A percentile compares a stretch with the other conserved stretches of the same genome.
Conservation (phyloP, 2,113 vertebrate species). For the Bubo blakistoni region DNA sequence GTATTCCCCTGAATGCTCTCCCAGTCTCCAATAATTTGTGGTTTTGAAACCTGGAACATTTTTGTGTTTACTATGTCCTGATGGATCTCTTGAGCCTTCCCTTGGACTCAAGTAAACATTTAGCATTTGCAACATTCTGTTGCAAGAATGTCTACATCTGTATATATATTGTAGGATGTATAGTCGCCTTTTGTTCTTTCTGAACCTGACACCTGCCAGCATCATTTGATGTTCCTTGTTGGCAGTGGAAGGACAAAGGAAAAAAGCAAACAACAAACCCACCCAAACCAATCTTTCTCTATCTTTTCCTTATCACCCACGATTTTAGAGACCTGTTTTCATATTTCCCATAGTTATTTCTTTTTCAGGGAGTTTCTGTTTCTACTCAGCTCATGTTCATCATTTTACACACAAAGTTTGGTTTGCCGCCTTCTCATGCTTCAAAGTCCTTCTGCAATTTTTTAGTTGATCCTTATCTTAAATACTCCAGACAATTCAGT, state of each 20-base stretch:
- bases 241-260: neutral
- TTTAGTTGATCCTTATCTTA: neutral
- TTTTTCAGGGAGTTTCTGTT: neutral
- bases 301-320: neutral
- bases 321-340: neutral
- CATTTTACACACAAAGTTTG: neutral
- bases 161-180: neutral
- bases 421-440: neutral
- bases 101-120: neutral
- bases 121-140: neutral
- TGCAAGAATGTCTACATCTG: neutral
- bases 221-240: neutral
- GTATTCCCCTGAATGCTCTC: neutral
- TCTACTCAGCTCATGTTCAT: neutral
- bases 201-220: neutral
- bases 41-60: neutral
- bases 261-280: neutral
- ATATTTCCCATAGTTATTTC: neutral
- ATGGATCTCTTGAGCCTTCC: neutral
- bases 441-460: neutral
- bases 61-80: neutral
- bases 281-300: too few relatives aligned
- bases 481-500: neutral
- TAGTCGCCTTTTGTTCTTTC: neutral
- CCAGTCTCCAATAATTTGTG: neutral